Percentiles rank a stretch among this genome's conserved stretches.
Evolutionary conservation across 2,113 vertebrate species (phyloP).

Genomic region (Cyanoramphus novaezelandiae): DNA sequence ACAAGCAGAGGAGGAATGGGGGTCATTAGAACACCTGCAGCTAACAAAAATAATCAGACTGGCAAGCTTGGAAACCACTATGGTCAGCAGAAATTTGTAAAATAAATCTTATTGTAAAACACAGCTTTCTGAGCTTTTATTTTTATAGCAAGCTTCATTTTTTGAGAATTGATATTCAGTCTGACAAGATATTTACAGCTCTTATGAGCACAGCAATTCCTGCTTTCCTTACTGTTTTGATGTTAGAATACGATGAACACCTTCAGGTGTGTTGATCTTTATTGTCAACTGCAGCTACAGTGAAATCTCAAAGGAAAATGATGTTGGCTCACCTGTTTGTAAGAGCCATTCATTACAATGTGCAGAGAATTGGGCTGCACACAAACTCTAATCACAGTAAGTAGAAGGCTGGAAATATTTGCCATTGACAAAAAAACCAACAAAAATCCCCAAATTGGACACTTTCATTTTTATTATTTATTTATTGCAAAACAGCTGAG

Average conservation of each 20-base stretch:
- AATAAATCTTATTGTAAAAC: conserved; percentile 16
- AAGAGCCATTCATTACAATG: not conserved
- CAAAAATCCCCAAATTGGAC: not conserved
- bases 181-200: conserved; percentile 20
- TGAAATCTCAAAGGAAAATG: not conserved
- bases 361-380: not conserved
- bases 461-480: not conserved
- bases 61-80: not conserved
- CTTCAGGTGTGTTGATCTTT: not conserved
- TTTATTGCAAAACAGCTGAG: not conserved
- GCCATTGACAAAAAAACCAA: conserved; percentile 7
- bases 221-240: conserved; percentile 2
- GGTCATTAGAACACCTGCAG: conserved; percentile 11
- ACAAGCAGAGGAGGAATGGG: conserved; percentile 2
- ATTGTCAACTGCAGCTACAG: not conserved
- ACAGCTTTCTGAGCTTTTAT: not conserved
- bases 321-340: not conserved
- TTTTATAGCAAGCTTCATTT: conserved; percentile 40
- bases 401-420: not conserved
- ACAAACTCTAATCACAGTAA: not conserved
- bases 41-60: not conserved
- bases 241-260: conserved; percentile 20
- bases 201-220: not conserved
- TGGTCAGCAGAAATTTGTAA: conserved; percentile 20
- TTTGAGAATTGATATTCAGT: conserved; percentile 28